Conservation (phyloP, 2,797 vertebrate species). For the Amphiprion clarkii region DNA sequence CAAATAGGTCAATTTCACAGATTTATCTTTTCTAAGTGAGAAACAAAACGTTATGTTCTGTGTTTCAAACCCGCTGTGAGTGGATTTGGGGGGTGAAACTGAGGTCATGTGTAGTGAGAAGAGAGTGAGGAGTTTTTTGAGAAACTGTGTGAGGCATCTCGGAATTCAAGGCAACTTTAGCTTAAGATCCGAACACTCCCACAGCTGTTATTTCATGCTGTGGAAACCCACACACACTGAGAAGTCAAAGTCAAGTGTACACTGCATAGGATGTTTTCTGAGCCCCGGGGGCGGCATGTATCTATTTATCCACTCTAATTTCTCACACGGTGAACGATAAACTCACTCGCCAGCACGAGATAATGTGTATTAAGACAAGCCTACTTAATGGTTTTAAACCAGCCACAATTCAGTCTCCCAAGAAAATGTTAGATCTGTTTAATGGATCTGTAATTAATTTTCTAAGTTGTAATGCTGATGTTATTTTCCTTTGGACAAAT, state of each 20-base stretch:
- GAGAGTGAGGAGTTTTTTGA: constrained; percentile 21
- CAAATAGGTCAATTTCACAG: not conserved
- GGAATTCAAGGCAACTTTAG: constrained; percentile 45
- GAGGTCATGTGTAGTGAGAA: constrained; percentile 7
- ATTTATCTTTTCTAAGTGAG: constrained; percentile 12
- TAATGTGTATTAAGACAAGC: constrained; percentile 31
- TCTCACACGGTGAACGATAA: constrained; percentile 48
- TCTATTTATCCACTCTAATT: constrained; percentile 58
- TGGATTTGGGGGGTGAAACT: constrained; percentile 1
- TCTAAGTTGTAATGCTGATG: constrained; percentile 21
- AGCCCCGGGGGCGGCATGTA: constrained; percentile 57
- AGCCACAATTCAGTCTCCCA: constrained; percentile 5
- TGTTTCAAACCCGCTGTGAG: constrained; percentile 23
- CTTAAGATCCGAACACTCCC: constrained; percentile 55
- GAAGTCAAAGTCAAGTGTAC: constrained; percentile 56
- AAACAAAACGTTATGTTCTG: constrained; percentile 6
- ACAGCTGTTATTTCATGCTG: constrained; percentile 58
- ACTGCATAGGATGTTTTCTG: constrained; percentile 53
- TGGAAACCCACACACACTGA: constrained; percentile 48
- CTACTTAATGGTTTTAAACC: constrained; percentile 8
- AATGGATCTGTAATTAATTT: constrained; percentile 36
- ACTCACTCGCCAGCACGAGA: constrained; percentile 19
- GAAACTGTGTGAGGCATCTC: constrained; percentile 14
- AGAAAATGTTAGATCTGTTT: constrained; percentile 26
- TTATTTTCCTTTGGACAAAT: constrained; percentile 33